Conservation (phyloP, 2,113 vertebrate genomes). For the Trachemys scripta region DNA sequence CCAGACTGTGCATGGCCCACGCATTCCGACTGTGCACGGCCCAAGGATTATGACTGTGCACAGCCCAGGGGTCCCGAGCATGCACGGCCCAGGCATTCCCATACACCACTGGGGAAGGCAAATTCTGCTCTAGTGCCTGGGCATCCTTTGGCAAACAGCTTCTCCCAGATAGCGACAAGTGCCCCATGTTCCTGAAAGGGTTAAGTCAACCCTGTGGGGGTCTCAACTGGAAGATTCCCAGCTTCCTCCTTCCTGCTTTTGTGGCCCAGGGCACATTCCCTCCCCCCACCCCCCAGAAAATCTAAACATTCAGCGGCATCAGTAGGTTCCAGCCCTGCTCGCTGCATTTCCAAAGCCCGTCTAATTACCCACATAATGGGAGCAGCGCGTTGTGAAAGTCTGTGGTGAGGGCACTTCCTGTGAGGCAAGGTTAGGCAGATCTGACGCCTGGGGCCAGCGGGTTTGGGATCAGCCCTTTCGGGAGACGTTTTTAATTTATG, state of each 20-base stretch:
- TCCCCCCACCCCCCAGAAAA: background rate
- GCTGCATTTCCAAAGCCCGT: constrained; percentile 12
- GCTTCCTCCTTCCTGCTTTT: constrained; percentile 45
- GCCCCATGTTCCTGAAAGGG: background rate
- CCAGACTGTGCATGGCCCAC: too few relatives aligned
- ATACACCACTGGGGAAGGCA: background rate
- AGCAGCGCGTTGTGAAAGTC: background rate
- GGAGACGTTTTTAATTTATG: constrained; percentile 63
- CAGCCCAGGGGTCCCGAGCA: background rate
- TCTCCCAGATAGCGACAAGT: background rate
- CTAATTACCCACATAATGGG: constrained; percentile 61
- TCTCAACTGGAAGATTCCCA: constrained; percentile 5
- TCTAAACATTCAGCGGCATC: background rate
- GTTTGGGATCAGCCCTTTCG: constrained; percentile 41
- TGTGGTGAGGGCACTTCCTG: constrained; percentile 69
- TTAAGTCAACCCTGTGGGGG: constrained; percentile 18
- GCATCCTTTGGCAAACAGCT: background rate
- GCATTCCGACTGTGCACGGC: too few relatives aligned
- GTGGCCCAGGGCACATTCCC: constrained; percentile 24
- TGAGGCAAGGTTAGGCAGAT: constrained; percentile 67
- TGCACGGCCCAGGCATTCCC: background rate
- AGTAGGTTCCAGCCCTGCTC: constrained; percentile 35
- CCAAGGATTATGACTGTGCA: too few relatives aligned
- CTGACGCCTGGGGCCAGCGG: constrained; percentile 32
- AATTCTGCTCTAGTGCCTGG: background rate